Evolutionary conservation across 2,888 invertebrate species (phyloP), one percentile per base, ranked within the genome.

Genomic region (Crematogaster levior): DNA sequence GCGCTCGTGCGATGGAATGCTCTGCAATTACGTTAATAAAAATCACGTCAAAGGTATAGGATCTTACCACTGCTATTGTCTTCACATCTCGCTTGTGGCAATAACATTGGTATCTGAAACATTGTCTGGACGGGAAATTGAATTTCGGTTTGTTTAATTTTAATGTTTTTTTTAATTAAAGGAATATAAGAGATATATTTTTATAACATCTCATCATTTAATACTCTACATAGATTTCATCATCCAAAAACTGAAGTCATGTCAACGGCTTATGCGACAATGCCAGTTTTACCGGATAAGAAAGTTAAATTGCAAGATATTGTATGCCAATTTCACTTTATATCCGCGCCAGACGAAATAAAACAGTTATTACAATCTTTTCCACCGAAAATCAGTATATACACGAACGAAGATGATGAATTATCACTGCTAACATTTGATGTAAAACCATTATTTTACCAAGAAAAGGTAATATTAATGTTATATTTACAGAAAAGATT

Each of bases 321-420:
- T 18, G 91, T 89, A 46, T 94, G 93, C 79, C 94, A 93, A 85
- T 87, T 94, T 74, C 91, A 93, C 75, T 94, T 94, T 77, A 91
- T 94, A 84, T 93, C 94, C 18, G 81, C 92, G 9, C 82, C 87
- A 66, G 88, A 92, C 46, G 91, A 93, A 86, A 94, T 94, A 70
- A 90, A 90, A 83, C 88, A 92, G 46, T 89, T 94, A 63, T 74
- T 94, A 18, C 58, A 90, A 27, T 85, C 91, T 15, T 93, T 90
- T 81, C 93, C 94, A 24, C 94, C 93, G n/a, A 94, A 91, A 89
- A 89, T 94, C 37, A 93, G 92, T 84, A 84, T 94, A 46, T 91
- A 90, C 85, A 74, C 85, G 10, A 90, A 86, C n/a, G 81, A 63
- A 58, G 83, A 81, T 66, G 74, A 85, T 34, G 91, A 88, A 53